These are phyloP conservation scores for Cyphomyrus plagiostoma DNA, from an alignment of 2,113 vertebrate species.

Conservation along the genomic window DNA sequence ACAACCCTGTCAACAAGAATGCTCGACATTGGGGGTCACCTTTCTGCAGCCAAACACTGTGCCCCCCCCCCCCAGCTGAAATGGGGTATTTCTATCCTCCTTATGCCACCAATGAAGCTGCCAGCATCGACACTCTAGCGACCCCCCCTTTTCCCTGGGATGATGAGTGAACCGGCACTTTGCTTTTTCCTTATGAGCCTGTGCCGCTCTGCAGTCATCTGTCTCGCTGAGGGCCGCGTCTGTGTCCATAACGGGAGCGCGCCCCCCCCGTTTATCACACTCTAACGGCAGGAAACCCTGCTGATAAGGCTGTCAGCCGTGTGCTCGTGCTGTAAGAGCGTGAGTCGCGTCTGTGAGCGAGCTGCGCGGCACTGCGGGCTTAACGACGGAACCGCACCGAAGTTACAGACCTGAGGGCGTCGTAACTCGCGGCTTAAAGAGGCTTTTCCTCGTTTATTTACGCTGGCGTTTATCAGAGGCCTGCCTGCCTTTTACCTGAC, in stretches of 20 bases:
- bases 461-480: neutral
- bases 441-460: neutral
- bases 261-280: neutral
- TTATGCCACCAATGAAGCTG: neutral
- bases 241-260: neutral
- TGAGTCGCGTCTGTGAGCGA: neutral
- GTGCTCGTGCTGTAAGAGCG: neutral
- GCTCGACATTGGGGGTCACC: neutral
- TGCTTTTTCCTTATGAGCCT: neutral
- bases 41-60: neutral
- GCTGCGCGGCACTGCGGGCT: neutral
- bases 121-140: neutral
- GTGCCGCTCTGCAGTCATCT: neutral
- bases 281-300: neutral
- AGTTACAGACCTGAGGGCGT: neutral
- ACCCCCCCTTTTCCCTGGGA: neutral
- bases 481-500: neutral
- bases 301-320: neutral
- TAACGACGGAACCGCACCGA: neutral
- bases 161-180: neutral
- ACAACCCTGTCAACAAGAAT: neutral
- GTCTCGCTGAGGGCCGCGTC: neutral
- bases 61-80: neutral
- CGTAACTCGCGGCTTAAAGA: neutral
- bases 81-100: neutral